Conservation (phyloP, 2,113 vertebrate genomes). For the Ivindomyrus marchei region DNA sequence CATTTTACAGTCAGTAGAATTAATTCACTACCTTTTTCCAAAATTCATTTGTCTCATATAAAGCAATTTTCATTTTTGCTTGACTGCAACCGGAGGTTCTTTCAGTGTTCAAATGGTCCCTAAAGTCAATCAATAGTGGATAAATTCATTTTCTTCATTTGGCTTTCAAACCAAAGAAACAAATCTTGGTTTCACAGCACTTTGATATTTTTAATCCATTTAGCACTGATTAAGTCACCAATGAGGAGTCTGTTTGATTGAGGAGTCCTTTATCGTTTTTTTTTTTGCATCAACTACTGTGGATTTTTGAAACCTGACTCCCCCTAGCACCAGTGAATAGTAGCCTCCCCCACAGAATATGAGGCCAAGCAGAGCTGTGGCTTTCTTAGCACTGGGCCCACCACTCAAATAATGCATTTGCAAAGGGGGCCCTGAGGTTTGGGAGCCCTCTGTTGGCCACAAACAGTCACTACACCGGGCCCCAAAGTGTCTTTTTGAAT, state of each 20-base stretch:
- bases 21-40: not conserved
- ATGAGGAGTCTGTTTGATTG: not conserved
- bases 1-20: not conserved
- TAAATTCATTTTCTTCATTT: not conserved
- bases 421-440: not conserved
- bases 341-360: not conserved
- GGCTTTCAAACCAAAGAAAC: not conserved
- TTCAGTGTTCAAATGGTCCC: not conserved
- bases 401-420: not conserved
- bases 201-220: not conserved
- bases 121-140: not conserved
- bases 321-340: not conserved
- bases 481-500: not conserved
- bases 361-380: not conserved
- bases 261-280: not conserved
- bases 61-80: not conserved
- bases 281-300: not conserved
- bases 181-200: not conserved
- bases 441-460: not conserved
- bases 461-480: not conserved
- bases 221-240: not conserved
- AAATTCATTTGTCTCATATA: not conserved
- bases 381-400: not conserved
- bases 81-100: not conserved
- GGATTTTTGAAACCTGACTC: not conserved